Evolutionary conservation across 1,140 invertebrate species (phyloP), one percentile per base, ranked within the genome.

Genomic region (Dufourea novaeangliae): DNA sequence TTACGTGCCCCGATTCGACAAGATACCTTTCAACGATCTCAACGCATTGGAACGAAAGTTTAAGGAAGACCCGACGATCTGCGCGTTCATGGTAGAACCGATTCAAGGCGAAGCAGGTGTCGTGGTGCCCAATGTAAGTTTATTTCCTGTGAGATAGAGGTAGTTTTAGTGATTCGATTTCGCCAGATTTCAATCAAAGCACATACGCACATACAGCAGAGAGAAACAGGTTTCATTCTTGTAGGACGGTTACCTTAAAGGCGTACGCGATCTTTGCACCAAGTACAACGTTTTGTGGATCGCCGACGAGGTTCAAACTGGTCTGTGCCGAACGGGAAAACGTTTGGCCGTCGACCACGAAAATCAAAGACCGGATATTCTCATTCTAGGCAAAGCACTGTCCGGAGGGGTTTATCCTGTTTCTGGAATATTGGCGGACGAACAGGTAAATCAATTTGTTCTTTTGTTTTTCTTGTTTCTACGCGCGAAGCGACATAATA

Each of bases 241-340:
- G 12, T 92, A 96, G 89, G 93, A 95, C 11, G 98, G 98, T 0
- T 99, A 99, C 89, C 92, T 99, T 59, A 95, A 94, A 86, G 95
- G 95, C 71, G 96, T 99, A 0, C 93, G 98, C 50, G 96, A 97
- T 64, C 92, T 99, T 0, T 99, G 99, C 91, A 96, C 95, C 5
- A 97, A 98, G 88, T 94, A 99, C 92, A 99, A 99, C 87, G 98
- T 99, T 2, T 93, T 99, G 0, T 99, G 97, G 95, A 99, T 99
- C 80, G 98, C 97, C 6, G 99, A 99, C 92, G 99, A 99, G 92
- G 97, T 99, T 10, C 99, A 99, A 91, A 98, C 97, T 32, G 97
- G 97, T 17, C 93, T 98, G 76, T 96, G 96, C 25, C 94, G 99
- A 81, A 99, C 99, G 12, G 99, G 99, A 57, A 97, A 95, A 93